Evolutionary conservation across 1,140 invertebrate genomes (phyloP), one percentile per base, ranked within the genome.

Genomic region (Periplaneta americana): DNA sequence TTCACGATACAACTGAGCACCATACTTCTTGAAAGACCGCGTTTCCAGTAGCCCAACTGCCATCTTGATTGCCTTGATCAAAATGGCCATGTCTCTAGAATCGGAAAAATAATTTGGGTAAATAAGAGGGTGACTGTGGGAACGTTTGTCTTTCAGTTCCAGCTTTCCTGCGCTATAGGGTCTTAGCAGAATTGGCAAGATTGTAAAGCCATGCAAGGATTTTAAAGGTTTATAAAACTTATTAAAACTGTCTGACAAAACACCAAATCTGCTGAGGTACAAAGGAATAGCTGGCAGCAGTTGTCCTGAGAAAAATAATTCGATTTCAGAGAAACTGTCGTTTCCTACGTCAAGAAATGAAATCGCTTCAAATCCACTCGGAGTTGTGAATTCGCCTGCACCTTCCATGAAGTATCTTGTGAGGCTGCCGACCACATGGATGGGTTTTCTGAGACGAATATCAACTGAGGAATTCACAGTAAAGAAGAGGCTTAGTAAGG

Each of bases 101-200:
- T n/a, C n/a, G n/a, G n/a, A n/a, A n/a, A n/a, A n/a, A n/a, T n/a
- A n/a, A n/a, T n/a, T n/a, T n/a, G n/a, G 93, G 84, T 95, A 92
- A 28, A 98, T 93, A 28, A 92, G 87, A 0, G 97, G 97, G 85
- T 95, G 93, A 15, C 92, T 89, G 76, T 91, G 91, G 6, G 96
- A 95, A 88, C 96, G 92, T 74, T 87, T 92, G 82, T 90, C 91
- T 81, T 90, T 89, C 5, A 97, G 87, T 85, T 90, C 90, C 34
- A 97, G 90, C 81, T 89, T 91, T 3, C 96, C 96, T 80, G 89
- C 90, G 35, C 94, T 95, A 87, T 94, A 93, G 3, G 96, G 95
- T 74, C 93, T 88, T 87, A 96, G 86, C 0, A 95, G 87, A 90
- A 94, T 93, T 5, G 91, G 93, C 35, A 93, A 92, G 33, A 95